Base-by-base conservation (phyloP, 1,140 invertebrate species). In the Stegodyphus mimosarum region DNA sequence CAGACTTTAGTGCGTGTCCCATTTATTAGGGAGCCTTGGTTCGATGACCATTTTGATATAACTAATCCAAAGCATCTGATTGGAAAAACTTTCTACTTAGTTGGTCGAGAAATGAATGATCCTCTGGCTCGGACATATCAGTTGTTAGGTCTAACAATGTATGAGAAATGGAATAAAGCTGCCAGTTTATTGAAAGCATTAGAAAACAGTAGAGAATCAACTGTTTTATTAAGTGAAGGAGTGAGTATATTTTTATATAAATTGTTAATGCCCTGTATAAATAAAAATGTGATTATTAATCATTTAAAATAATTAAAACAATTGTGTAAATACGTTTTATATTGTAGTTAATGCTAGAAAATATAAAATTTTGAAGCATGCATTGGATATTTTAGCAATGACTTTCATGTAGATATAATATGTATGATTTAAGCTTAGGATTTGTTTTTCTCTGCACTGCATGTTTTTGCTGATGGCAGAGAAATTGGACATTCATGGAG, bases 21-120 rank as follows among this genome's bases (percentile, higher is more conserved):
- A 69, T 98, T 93, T 90, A 86, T 98, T 53, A 93, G 94, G 88
- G 97, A 97, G 89, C 93, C 93, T 5, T 95, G 92, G 90, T 94
- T 94, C 90, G 96, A 98, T 91, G 94, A 95, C 89, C 96, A 98
- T 90, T 96, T 97, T 91, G 95, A 97, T 91, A 90, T 96, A 6
- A 92, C 90, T 81, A 93, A 96, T 87, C 92, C 93, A 9, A 89
- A 91, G 63, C 91, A 93, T 89, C 90, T 96, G 52, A 91, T 94
- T 66, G 96, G 96, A 6, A 98, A 97, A 92, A 95, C 95, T 1
- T 90, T 97, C 15, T 84, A 91, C 90, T 64, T 93, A 92, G 89
- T 92, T 93, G 88, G 93, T 2, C 86, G 88, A 92, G 91, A 88
- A 48, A 83, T 89, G 10, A 88, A 91, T 74, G 91, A 93, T 88